Evolutionary conservation across 1,140 invertebrate species (phyloP).

Genomic region (Epicauta chinensis): DNA sequence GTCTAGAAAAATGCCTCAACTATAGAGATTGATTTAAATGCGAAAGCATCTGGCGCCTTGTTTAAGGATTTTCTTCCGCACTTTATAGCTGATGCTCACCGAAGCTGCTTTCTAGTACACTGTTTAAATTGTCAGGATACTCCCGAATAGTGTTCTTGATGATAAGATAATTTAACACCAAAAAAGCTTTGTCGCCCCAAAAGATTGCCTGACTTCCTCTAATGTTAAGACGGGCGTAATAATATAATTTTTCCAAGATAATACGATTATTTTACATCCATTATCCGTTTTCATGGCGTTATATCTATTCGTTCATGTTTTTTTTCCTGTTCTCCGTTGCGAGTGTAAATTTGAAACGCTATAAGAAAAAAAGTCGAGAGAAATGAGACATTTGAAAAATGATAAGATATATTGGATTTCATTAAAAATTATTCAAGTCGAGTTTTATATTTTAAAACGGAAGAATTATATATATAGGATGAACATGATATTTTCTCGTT

Average conservation of each 20-base stretch:
- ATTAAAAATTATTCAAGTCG: slow-evolving; percentile 10
- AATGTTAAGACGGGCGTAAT: slow-evolving; percentile 4
- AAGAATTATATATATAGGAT: neutral
- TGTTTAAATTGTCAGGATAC: too few relatives aligned
- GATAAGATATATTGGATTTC: slow-evolving; percentile 14
- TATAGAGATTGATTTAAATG: too few relatives aligned
- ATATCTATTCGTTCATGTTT: too few relatives aligned
- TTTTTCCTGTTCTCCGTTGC: neutral
- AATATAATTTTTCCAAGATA: slow-evolving; percentile 10
- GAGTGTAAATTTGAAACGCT: slow-evolving; percentile 16
- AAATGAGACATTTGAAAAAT: slow-evolving; percentile 15
- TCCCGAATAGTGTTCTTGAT: too few relatives aligned
- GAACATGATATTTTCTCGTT: slow-evolving; percentile 12
- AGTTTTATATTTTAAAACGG: neutral
- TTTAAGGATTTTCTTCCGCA: too few relatives aligned
- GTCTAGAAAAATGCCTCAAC: too few relatives aligned
- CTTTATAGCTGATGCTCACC: too few relatives aligned
- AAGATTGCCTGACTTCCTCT: slow-evolving; percentile 5
- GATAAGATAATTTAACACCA: too few relatives aligned
- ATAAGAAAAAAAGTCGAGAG: slow-evolving; percentile 1
- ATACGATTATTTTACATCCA: slow-evolving; percentile 9
- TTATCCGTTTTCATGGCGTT: slow-evolving; percentile 7
- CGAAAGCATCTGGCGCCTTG: too few relatives aligned
- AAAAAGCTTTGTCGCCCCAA: neutral
- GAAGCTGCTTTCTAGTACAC: too few relatives aligned